Conservation (phyloP, 1,140 invertebrate genomes). For the Physella acuta region DNA sequence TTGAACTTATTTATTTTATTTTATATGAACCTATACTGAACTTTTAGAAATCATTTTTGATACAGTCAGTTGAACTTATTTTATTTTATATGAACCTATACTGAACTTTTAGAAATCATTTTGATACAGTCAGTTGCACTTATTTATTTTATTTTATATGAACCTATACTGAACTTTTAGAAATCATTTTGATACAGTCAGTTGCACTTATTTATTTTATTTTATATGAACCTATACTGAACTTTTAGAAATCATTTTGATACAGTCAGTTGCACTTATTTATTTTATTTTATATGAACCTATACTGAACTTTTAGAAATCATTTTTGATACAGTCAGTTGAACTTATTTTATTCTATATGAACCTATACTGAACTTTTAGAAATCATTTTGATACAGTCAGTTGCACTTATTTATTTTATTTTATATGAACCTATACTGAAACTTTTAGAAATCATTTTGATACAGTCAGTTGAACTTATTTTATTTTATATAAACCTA, state of each 20-base stretch:
- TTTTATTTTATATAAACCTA: too few relatives aligned
- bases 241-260: not conserved
- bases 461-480: slow-evolving; percentile 70
- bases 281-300: too few relatives aligned
- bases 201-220: not conserved
- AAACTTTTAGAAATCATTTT: slow-evolving; percentile 78
- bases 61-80: not conserved
- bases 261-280: not conserved
- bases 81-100: not conserved
- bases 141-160: not conserved
- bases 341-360: too few relatives aligned
- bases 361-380: too few relatives aligned
- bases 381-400: slow-evolving; percentile 78
- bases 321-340: too few relatives aligned
- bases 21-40: too few relatives aligned
- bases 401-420: too few relatives aligned
- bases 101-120: not conserved
- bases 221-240: not conserved
- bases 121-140: not conserved
- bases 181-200: not conserved
- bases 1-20: too few relatives aligned
- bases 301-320: too few relatives aligned
- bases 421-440: too few relatives aligned
- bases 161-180: not conserved
- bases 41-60: too few relatives aligned